These are phyloP conservation scores for Odontocolon sp. DNA, from an alignment of 2,888 invertebrate genomes.

Conservation along the genomic window DNA sequence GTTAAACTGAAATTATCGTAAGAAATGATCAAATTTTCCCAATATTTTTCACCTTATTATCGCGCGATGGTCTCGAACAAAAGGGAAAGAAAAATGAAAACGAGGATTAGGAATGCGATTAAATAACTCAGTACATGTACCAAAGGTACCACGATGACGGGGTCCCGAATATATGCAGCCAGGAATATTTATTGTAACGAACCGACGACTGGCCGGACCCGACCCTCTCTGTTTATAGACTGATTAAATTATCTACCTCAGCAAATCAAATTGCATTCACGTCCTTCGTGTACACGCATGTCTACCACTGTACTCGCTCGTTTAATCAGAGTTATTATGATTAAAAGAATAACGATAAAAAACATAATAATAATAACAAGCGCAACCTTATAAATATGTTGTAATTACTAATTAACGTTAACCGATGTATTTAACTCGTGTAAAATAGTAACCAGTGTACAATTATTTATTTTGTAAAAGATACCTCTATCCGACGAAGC, in stretches of 20 bases:
- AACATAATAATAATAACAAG: constrained; percentile 14
- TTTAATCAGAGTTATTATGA: constrained; percentile 29
- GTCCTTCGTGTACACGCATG: constrained; percentile 68
- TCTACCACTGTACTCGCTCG: constrained; percentile 34
- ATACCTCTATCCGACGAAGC: constrained; percentile 29
- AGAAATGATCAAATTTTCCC: too few relatives aligned
- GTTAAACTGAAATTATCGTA: too few relatives aligned
- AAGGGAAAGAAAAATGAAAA: neutral
- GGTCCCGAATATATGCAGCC: constrained; percentile 20
- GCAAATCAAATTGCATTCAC: constrained; percentile 77
- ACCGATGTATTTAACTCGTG: constrained; percentile 55
- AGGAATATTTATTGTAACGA: constrained; percentile 32
- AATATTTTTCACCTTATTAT: neutral
- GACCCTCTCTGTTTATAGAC: constrained; percentile 72
- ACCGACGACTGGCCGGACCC: constrained; percentile 31
- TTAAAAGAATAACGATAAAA: constrained; percentile 8
- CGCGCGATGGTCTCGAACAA: constrained; percentile 2
- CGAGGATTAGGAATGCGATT: constrained; percentile 30
- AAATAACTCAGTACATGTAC: constrained; percentile 37
- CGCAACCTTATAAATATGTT: constrained; percentile 14
- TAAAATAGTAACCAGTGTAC: constrained; percentile 70
- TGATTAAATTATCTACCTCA: constrained; percentile 79
- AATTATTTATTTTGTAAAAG: constrained; percentile 73
- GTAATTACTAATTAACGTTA: constrained; percentile 21
- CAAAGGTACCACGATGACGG: constrained; percentile 45